Percentiles rank a stretch among this genome's conserved stretches.
Evolutionary conservation across 1,140 invertebrate genomes (phyloP).

Genomic region (Oscheius sp.): DNA sequence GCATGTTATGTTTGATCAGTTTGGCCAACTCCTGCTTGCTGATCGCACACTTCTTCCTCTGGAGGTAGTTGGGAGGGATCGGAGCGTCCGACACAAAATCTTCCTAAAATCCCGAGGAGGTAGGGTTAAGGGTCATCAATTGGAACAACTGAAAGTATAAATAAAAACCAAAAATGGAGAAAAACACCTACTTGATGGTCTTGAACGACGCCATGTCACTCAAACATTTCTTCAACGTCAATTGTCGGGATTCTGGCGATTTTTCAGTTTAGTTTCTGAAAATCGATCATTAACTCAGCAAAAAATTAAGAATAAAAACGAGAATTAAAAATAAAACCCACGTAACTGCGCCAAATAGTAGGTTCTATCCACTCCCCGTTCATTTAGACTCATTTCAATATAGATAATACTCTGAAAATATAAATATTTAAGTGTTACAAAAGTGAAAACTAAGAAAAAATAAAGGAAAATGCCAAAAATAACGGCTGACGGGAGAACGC

Average conservation of each 20-base stretch:
- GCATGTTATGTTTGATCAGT: conserved; percentile 7
- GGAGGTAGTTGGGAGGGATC: conserved; percentile 9
- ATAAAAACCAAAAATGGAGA: background rate
- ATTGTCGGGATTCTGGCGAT: background rate
- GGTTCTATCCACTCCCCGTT: no score
- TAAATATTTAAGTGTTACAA: no score
- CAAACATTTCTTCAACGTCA: background rate
- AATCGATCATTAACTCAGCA: no score
- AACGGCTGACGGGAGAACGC: no score
- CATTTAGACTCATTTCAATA: no score
- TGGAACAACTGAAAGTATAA: background rate
- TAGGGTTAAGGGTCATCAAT: background rate
- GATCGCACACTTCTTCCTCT: conserved; percentile 25
- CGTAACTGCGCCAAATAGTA: no score
- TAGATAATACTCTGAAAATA: no score
- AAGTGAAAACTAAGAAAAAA: no score
- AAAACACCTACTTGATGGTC: background rate
- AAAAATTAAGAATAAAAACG: background rate
- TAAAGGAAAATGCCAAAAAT: no score
- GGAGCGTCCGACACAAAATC: conserved; percentile 13
- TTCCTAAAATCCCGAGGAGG: conserved; percentile 15
- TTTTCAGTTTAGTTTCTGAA: conserved; percentile 10
- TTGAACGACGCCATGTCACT: conserved; percentile 3
- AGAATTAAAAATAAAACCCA: background rate
- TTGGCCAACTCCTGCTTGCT: conserved; percentile 20